Conservation (phyloP, 2,888 invertebrate species). For the Brachypterus glaber region DNA sequence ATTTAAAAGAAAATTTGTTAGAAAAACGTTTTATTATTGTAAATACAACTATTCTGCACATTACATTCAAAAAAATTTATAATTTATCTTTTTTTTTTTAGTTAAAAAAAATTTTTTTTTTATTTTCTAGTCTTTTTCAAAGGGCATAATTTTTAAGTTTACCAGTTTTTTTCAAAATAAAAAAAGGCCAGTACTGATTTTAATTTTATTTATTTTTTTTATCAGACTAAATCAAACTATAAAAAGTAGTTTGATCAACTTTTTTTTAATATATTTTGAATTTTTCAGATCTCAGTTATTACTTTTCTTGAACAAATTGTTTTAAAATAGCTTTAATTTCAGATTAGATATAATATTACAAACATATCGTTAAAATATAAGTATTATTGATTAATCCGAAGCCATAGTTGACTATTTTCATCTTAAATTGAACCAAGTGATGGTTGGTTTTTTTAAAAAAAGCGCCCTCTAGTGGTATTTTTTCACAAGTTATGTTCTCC, state of each 20-base stretch:
- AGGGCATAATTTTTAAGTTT: conserved; percentile 24
- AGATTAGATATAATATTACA: conserved; percentile 24
- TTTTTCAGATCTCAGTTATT: conserved; percentile 22
- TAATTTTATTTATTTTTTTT: conserved; percentile 4
- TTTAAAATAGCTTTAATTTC: conserved; percentile 33
- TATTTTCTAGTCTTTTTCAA: conserved; percentile 27
- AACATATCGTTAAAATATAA: conserved; percentile 37
- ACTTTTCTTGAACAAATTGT: conserved; percentile 12
- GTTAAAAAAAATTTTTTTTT: conserved; percentile 17
- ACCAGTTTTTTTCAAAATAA: conserved; percentile 11
- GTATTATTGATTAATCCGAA: conserved; percentile 20
- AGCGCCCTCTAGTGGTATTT: too few species aligned
- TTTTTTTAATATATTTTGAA: conserved; percentile 12
- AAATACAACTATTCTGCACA: too few species aligned
- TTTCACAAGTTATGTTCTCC: too few species aligned
- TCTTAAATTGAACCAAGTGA: conserved; percentile 28
- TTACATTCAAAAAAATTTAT: conserved; percentile 12
- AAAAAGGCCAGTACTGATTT: conserved; percentile 27
- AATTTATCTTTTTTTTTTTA: conserved; percentile 11
- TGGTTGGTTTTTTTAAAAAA: conserved; percentile 24
- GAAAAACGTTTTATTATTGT: conserved; percentile 14
- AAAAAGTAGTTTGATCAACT: too few species aligned
- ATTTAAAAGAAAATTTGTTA: conserved; percentile 15
- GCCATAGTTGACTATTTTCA: conserved; percentile 20
- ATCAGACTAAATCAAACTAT: background rate